phyloP scores from a whole-genome alignment of 2,797 vertebrate species.

The Gephyroberyx darwinii region DNA sequence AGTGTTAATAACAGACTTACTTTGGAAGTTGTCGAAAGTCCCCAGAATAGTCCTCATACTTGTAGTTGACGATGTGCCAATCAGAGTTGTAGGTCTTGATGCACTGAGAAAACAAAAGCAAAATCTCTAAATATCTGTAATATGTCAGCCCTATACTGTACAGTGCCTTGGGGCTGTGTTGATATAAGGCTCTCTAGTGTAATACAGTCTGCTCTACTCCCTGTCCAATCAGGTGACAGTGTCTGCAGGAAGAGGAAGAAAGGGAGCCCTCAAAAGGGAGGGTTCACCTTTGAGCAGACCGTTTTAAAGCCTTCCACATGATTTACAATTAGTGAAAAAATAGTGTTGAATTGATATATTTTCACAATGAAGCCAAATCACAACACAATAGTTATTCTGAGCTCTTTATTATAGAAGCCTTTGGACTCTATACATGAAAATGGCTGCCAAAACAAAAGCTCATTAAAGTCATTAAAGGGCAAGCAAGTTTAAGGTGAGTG shows the following conservation, averaged over 20 bases:
- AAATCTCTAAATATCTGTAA: constrained; percentile 5
- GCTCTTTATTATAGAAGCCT: no score
- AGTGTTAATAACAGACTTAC: constrained; percentile 78
- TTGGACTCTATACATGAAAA: no score
- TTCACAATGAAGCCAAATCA: no score
- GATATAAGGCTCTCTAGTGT: background rate
- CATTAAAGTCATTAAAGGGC: background rate
- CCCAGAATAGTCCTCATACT: constrained; percentile 96
- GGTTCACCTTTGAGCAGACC: constrained; percentile 19
- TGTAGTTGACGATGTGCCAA: constrained; percentile 97
- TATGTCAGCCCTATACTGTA: background rate
- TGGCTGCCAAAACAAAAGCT: no score
- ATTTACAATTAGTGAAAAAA: background rate
- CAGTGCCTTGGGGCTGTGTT: background rate
- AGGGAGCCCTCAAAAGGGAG: constrained; percentile 8
- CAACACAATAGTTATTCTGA: no score
- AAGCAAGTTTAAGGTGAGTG: background rate
- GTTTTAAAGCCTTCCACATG: constrained; percentile 2
- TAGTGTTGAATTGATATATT: background rate
- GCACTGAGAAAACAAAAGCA: constrained; percentile 82
- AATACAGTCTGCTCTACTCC: constrained; percentile 49
- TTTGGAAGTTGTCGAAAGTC: constrained; percentile 96
- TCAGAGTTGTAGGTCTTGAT: constrained; percentile 99
- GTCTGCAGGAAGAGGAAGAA: constrained; percentile 45
- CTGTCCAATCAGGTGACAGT: constrained; percentile 50